These are phyloP conservation scores for Eurystomus glaucurus DNA, from an alignment of 2,797 vertebrate species.

Conservation along the genomic window DNA sequence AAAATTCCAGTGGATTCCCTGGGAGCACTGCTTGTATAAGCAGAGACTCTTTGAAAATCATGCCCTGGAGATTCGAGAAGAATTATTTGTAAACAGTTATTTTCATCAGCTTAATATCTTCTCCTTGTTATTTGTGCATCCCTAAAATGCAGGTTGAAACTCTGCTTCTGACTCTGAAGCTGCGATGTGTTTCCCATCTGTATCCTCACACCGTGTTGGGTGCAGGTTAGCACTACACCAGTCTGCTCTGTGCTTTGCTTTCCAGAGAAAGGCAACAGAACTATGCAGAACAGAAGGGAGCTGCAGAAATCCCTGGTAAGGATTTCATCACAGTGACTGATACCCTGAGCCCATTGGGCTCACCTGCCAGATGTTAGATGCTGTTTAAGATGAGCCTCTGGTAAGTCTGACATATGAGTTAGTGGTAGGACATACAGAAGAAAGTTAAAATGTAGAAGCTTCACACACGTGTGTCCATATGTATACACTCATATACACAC, in stretches of 20 bases:
- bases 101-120: neutral
- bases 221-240: neutral
- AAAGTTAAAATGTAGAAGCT: neutral
- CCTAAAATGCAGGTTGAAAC: neutral
- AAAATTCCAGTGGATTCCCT: neutral
- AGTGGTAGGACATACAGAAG: neutral
- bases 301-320: neutral
- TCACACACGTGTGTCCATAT: accelerated
- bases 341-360: neutral
- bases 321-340: neutral
- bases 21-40: neutral
- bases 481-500: neutral
- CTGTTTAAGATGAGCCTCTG: neutral
- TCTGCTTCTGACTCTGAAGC: neutral
- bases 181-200: accelerated
- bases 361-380: neutral
- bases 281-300: accelerated
- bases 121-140: neutral
- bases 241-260: neutral
- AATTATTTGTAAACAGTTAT: neutral
- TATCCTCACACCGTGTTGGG: accelerated
- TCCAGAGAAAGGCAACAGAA: neutral
- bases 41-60: neutral
- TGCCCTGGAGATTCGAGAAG: neutral
- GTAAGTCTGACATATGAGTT: neutral